Conservation (phyloP, 2,113 vertebrate genomes). For the Microtus montanus region DNA sequence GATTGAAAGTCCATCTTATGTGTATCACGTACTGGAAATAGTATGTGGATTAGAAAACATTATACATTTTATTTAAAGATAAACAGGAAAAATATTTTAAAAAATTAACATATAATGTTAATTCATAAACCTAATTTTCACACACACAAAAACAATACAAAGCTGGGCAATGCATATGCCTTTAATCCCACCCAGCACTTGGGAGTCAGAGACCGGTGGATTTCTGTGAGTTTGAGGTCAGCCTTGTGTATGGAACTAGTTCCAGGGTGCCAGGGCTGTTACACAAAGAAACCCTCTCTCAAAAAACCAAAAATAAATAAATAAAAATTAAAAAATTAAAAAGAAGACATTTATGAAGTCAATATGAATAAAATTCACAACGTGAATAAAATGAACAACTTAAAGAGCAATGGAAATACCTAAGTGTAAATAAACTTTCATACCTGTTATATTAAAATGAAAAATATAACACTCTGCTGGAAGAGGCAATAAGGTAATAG, state of each 20-base stretch:
- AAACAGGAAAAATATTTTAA: background rate
- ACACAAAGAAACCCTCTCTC: too few relatives aligned
- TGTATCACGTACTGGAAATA: background rate
- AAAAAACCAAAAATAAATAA: too few relatives aligned
- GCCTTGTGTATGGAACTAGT: too few relatives aligned
- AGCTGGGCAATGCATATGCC: too few relatives aligned
- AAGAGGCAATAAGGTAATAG: background rate
- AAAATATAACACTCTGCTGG: too few relatives aligned
- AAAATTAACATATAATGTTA: background rate
- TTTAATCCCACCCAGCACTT: too few relatives aligned
- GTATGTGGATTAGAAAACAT: background rate
- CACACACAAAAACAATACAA: background rate
- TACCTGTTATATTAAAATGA: background rate
- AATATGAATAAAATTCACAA: background rate
- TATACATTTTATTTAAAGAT: background rate
- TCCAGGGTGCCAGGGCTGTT: too few relatives aligned
- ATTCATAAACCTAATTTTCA: background rate
- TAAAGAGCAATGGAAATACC: background rate
- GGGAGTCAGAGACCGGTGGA: too few relatives aligned
- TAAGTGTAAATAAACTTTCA: background rate
- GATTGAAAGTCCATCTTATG: background rate
- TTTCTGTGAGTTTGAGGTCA: too few relatives aligned
- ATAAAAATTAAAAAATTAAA: background rate
- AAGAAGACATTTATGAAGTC: background rate
- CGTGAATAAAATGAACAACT: background rate